These are phyloP conservation scores for Oenanthe melanoleuca DNA, from an alignment of 2,113 vertebrate genomes.

Conservation along the genomic window DNA sequence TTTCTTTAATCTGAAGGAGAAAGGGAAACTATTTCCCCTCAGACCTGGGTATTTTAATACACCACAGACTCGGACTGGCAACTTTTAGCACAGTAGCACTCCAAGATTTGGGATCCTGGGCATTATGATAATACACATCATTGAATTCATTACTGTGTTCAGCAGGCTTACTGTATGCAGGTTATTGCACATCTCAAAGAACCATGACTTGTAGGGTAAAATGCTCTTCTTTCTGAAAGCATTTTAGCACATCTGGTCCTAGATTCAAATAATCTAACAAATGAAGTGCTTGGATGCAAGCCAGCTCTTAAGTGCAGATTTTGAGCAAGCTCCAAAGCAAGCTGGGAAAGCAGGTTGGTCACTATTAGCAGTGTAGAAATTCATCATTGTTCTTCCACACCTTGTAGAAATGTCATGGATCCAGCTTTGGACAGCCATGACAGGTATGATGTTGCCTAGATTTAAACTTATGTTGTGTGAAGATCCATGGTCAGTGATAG, in stretches of 20 bases:
- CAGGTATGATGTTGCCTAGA: not conserved
- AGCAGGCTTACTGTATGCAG: not conserved
- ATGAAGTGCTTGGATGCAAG: slow-evolving; percentile 34
- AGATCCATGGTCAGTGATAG: not conserved
- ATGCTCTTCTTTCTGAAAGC: slow-evolving; percentile 18
- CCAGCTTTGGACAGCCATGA: not conserved
- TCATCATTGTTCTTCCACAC: not conserved
- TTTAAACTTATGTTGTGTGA: not conserved
- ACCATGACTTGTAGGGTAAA: slow-evolving; percentile 10
- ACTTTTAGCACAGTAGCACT: slow-evolving; percentile 41
- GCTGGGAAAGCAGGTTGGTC: not conserved
- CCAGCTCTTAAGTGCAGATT: slow-evolving; percentile 39
- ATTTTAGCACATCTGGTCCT: slow-evolving; percentile 64
- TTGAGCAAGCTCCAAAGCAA: slow-evolving; percentile 3
- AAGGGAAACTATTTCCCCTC: slow-evolving; percentile 14
- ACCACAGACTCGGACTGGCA: not conserved
- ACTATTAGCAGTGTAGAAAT: not conserved
- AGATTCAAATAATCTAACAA: slow-evolving; percentile 24
- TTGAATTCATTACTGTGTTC: slow-evolving; percentile 5
- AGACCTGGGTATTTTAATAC: not conserved
- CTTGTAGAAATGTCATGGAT: not conserved
- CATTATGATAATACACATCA: slow-evolving; percentile 33
- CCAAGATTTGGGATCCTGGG: not conserved
- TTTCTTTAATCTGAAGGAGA: slow-evolving; percentile 48
- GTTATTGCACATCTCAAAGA: slow-evolving; percentile 33